phyloP scores from a whole-genome alignment of 2,113 vertebrate genomes.

The Limnothrissa miodon region DNA sequence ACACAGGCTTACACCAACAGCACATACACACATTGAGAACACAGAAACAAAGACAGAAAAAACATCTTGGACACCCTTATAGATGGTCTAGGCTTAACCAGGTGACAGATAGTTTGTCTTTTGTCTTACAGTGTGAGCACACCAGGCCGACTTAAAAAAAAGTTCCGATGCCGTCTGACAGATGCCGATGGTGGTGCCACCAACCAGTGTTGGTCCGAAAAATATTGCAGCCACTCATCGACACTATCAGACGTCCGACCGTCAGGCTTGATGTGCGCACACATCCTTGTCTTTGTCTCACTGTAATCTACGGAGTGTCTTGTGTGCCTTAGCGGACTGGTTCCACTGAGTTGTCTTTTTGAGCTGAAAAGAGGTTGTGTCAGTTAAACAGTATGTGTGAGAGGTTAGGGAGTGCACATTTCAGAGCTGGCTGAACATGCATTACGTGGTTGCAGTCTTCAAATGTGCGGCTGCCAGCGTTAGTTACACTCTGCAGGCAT shows the following conservation, averaged over 20 bases:
- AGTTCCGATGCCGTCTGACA: too few species aligned
- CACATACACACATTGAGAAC: conserved; percentile 31
- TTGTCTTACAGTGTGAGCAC: conserved; percentile 16
- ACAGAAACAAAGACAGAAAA: conserved; percentile 51
- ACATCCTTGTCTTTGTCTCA: conserved; percentile 29
- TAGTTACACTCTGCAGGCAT: conserved; percentile 89
- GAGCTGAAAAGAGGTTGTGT: not conserved
- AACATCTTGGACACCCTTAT: conserved; percentile 77
- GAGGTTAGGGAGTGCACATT: conserved; percentile 59
- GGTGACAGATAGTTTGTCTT: conserved; percentile 42
- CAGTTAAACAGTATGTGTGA: conserved; percentile 18
- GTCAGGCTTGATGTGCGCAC: too few species aligned
- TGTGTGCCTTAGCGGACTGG: not conserved
- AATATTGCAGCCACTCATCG: too few species aligned
- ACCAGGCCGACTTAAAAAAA: too few species aligned
- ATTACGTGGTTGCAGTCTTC: conserved; percentile 76
- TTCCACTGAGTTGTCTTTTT: not conserved
- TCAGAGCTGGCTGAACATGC: conserved; percentile 83
- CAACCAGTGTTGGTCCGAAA: too few species aligned
- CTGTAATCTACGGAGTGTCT: conserved; percentile 18
- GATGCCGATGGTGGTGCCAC: too few species aligned
- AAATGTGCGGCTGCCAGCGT: conserved; percentile 59
- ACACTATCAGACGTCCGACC: too few species aligned
- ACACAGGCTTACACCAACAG: conserved; percentile 32
- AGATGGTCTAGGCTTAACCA: conserved; percentile 72